Percentiles rank a stretch among this genome's conserved stretches.
These are phyloP conservation scores for Yponomeuta cagnagella DNA, from an alignment of 2,888 invertebrate genomes.

Conservation along the genomic window DNA sequence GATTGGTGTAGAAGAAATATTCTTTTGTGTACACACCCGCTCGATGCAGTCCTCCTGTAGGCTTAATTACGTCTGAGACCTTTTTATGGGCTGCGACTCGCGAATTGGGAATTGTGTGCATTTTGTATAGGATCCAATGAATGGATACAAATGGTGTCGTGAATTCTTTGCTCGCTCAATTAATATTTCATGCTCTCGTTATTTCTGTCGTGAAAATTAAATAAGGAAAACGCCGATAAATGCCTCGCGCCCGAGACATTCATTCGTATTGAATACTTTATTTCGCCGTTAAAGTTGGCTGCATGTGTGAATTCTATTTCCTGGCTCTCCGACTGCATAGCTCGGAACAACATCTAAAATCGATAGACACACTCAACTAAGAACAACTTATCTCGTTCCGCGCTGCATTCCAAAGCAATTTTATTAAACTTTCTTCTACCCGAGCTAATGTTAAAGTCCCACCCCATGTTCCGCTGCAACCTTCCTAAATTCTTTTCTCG, in stretches of 20 bases:
- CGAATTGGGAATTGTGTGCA: slow-evolving; percentile 16
- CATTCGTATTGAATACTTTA: not conserved
- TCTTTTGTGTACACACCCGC: slow-evolving; percentile 57
- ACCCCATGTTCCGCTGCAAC: slow-evolving; percentile 45
- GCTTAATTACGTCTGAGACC: slow-evolving; percentile 33
- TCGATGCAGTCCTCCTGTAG: slow-evolving; percentile 33
- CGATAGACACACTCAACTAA: slow-evolving; percentile 47
- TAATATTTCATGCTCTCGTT: not conserved
- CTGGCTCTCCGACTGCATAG: not conserved
- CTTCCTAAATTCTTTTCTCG: slow-evolving; percentile 60
- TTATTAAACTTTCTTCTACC: slow-evolving; percentile 64
- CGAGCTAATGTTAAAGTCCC: slow-evolving; percentile 40
- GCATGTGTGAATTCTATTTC: not conserved
- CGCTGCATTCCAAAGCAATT: slow-evolving; percentile 67
- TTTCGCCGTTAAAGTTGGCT: not conserved
- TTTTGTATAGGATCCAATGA: slow-evolving; percentile 14
- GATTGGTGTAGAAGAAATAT: slow-evolving; percentile 58
- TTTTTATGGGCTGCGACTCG: slow-evolving; percentile 16
- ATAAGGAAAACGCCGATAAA: slow-evolving; percentile 1
- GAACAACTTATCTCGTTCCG: slow-evolving; percentile 56
- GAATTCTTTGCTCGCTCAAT: not conserved
- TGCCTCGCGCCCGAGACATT: not conserved
- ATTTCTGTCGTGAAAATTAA: not conserved
- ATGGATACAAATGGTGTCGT: slow-evolving; percentile 13
- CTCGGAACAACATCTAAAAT: slow-evolving; percentile 28